Conservation (phyloP, 2,797 vertebrate genomes). For the Ptychobarbus kaznakovi region DNA sequence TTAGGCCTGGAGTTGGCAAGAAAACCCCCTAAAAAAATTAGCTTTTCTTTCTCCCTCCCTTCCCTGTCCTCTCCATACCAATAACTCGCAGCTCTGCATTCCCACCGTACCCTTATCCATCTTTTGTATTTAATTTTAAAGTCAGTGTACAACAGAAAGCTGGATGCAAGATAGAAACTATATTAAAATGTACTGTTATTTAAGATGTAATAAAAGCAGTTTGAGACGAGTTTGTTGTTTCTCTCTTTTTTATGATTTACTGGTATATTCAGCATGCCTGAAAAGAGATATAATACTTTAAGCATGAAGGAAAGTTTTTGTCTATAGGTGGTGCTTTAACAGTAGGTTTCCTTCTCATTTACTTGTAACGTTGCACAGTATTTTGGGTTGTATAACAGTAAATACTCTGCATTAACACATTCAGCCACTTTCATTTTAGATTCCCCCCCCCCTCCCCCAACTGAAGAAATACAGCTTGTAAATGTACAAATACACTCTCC, state of each 20-base stretch:
- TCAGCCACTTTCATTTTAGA: too few relatives aligned
- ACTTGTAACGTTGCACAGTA: too few relatives aligned
- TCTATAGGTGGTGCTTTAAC: too few relatives aligned
- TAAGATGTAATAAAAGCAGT: slow-evolving; percentile 99
- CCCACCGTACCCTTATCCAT: slow-evolving; percentile 88
- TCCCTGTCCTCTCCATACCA: slow-evolving; percentile 82
- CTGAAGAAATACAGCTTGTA: too few relatives aligned
- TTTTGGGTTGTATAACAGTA: too few relatives aligned
- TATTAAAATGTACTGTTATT: slow-evolving; percentile 99
- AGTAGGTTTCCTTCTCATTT: too few relatives aligned
- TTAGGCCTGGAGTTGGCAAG: slow-evolving; percentile 96
- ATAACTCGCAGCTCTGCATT: slow-evolving; percentile 93
- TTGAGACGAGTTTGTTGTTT: slow-evolving; percentile 87
- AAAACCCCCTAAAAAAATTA: slow-evolving; percentile 72
- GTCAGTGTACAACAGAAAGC: slow-evolving; percentile 99
- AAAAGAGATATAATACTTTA: background rate
- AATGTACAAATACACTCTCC: too few relatives aligned
- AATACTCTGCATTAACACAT: too few relatives aligned
- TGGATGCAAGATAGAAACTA: slow-evolving; percentile 99
- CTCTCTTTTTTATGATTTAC: background rate
- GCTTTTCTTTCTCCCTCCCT: slow-evolving; percentile 76
- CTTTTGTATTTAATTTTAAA: slow-evolving; percentile 99
- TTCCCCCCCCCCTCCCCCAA: too few relatives aligned
- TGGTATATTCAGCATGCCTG: background rate
- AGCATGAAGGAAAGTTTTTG: background rate